These are phyloP conservation scores for Macrotus californicus DNA, from an alignment of 2,113 vertebrate genomes.

Conservation along the genomic window DNA sequence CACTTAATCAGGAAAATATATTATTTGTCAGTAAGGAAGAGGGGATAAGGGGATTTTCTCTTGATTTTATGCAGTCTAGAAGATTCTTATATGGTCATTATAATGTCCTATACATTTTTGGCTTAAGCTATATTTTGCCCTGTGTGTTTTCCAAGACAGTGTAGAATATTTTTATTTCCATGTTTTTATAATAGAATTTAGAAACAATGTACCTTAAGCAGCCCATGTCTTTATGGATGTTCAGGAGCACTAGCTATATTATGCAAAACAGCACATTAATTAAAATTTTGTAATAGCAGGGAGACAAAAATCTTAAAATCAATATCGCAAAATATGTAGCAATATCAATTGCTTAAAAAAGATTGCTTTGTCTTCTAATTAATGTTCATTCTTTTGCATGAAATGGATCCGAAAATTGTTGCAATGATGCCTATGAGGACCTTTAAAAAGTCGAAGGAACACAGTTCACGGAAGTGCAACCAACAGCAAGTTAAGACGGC, in stretches of 20 bases:
- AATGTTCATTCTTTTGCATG: conserved; percentile 18
- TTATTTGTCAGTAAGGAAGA: not conserved
- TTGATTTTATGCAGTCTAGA: not conserved
- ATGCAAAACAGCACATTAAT: not conserved
- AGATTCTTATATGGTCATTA: not conserved
- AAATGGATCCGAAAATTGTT: not conserved
- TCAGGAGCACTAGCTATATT: not conserved
- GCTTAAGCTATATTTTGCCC: not conserved
- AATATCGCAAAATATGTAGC: not conserved
- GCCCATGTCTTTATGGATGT: not conserved
- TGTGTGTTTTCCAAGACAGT: not conserved
- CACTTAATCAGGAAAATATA: not conserved
- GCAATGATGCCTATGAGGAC: not conserved
- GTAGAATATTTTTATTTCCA: not conserved
- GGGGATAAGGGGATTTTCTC: not conserved
- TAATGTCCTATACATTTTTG: not conserved
- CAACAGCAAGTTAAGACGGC: not conserved
- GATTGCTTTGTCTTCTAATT: not conserved
- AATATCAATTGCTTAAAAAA: not conserved
- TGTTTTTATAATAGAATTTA: not conserved
- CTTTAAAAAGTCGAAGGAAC: not conserved
- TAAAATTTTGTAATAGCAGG: not conserved
- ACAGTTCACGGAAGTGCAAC: not conserved
- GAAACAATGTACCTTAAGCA: not conserved
- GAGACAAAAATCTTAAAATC: not conserved